Conservation (phyloP, 2,113 vertebrate species). For the Oreochromis niloticus region DNA sequence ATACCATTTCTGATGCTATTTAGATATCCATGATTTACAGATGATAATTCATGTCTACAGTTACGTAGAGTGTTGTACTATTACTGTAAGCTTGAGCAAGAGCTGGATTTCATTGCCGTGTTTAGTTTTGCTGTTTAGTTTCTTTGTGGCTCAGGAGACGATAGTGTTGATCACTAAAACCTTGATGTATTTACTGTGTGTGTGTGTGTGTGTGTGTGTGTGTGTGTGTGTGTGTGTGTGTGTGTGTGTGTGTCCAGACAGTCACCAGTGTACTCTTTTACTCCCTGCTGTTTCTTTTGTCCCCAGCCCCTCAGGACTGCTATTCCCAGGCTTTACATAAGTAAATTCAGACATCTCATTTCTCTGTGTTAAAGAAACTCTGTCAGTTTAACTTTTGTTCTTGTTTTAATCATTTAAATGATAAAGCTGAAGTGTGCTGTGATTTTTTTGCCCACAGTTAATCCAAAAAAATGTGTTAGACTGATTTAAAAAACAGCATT, state of each 20-base stretch:
- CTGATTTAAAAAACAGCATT: not conserved
- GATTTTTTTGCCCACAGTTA: not conserved
- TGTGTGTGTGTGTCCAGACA: not conserved
- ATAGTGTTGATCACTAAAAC: not conserved
- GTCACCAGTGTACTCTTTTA: not conserved
- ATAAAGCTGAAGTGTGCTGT: not conserved
- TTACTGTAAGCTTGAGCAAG: not conserved
- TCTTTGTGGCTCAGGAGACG: not conserved
- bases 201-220: not conserved
- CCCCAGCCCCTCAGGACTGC: not conserved
- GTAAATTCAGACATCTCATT: not conserved
- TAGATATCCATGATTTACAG: not conserved
- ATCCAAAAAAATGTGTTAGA: not conserved
- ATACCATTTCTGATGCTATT: not conserved
- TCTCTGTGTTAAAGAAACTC: not conserved
- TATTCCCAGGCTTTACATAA: not conserved
- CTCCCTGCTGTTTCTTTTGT: not conserved
- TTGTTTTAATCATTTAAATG: not conserved
- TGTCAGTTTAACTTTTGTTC: not conserved
- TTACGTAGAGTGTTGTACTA: fast-evolving
- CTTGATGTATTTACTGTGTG: not conserved
- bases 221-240: not conserved
- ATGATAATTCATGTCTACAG: not conserved
- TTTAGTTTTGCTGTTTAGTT: not conserved
- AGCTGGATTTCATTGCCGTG: not conserved